Conservation (phyloP, 2,797 vertebrate species). For the Gadopsis marmoratus region DNA sequence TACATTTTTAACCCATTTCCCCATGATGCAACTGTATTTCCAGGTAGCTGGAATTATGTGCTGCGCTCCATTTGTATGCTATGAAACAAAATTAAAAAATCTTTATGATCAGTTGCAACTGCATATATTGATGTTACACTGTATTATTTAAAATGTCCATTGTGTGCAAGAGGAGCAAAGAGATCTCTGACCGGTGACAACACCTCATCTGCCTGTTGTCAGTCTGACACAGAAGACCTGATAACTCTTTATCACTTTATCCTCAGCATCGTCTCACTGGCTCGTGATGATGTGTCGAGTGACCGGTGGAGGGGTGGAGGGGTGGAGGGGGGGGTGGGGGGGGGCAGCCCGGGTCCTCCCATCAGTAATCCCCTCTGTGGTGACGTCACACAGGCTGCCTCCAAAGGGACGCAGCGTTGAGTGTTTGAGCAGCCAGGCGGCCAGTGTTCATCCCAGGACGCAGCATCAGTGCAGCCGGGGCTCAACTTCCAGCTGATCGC, state of each 20-base stretch:
- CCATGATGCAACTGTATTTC: neutral
- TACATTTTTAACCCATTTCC: neutral
- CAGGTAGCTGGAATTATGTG: neutral
- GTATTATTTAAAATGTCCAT: neutral
- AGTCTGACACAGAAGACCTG: slow-evolving; percentile 21
- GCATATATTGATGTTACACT: neutral
- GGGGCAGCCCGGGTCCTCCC: slow-evolving; percentile 46
- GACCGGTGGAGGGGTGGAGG: slow-evolving; percentile 14
- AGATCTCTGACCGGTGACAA: slow-evolving; percentile 34
- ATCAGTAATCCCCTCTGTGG: slow-evolving; percentile 71
- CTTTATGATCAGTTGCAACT: neutral
- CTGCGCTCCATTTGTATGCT: neutral
- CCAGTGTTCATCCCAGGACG: slow-evolving; percentile 77
- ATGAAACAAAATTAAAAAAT: neutral
- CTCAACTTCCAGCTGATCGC: slow-evolving; percentile 64
- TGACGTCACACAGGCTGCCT: slow-evolving; percentile 82
- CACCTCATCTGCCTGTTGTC: slow-evolving; percentile 4
- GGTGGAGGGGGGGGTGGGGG: slow-evolving; percentile 1
- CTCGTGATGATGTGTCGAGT: slow-evolving; percentile 3
- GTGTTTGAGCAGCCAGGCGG: slow-evolving; percentile 66
- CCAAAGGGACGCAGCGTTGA: slow-evolving; percentile 68
- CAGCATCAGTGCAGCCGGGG: slow-evolving; percentile 66
- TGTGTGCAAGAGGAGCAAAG: neutral
- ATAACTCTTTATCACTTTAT: neutral
- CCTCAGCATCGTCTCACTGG: neutral